phyloP scores from a whole-genome alignment of 1,140 invertebrate genomes.

The Probaryconus sp. region DNA sequence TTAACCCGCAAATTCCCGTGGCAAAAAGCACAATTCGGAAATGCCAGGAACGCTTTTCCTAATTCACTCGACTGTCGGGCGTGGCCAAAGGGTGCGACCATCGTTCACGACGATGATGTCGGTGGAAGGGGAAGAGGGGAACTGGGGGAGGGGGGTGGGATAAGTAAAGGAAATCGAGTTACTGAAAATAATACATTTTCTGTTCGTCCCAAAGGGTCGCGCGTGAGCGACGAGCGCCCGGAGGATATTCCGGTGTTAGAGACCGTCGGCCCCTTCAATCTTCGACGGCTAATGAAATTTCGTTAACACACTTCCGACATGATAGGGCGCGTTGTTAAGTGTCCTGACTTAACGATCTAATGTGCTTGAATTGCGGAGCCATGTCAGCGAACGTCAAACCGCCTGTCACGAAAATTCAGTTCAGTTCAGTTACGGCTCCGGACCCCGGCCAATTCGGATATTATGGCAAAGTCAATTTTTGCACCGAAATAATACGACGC shows the following conservation, averaged over 20 bases:
- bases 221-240: slow-evolving; percentile 51
- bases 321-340: slow-evolving; percentile 47
- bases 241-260: slow-evolving; percentile 51
- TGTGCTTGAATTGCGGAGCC: slow-evolving; percentile 23
- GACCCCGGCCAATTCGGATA: slow-evolving; percentile 49
- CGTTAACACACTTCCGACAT: slow-evolving; percentile 59
- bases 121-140: background rate
- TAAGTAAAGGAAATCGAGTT: slow-evolving; percentile 40
- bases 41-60: slow-evolving; percentile 54
- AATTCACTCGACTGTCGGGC: slow-evolving; percentile 54
- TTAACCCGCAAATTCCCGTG: slow-evolving; percentile 43
- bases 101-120: too few relatives aligned
- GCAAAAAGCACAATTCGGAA: slow-evolving; percentile 50
- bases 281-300: slow-evolving; percentile 56
- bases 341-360: slow-evolving; percentile 56
- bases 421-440: slow-evolving; percentile 32
- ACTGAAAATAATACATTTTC: slow-evolving; percentile 68
- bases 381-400: slow-evolving; percentile 1
- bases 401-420: too few relatives aligned
- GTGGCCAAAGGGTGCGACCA: too few relatives aligned
- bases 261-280: slow-evolving; percentile 53
- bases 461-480: slow-evolving; percentile 39
- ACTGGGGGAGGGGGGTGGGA: slow-evolving; percentile 9
- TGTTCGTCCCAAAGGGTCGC: slow-evolving; percentile 49
- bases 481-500: slow-evolving; percentile 33